Base-by-base conservation (phyloP, 2,888 invertebrate species). In the Dolichopus griseipennis region DNA sequence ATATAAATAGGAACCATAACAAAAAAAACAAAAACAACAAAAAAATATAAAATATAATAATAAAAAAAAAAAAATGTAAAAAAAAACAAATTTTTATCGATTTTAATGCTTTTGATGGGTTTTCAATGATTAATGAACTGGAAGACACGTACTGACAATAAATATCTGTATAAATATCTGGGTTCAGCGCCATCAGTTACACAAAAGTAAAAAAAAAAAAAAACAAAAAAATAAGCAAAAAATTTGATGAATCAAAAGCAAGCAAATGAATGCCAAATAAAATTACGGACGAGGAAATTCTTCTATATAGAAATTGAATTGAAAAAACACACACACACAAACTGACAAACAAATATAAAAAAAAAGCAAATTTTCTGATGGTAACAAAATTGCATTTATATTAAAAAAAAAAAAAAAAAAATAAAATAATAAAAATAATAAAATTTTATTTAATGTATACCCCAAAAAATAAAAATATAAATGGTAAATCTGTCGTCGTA, bases 91-190 rank as follows among this genome's bases (percentile, higher is more conserved):
- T 52, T 52, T 52, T 52, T 52, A 52, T 52, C 18, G 52, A 52
- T 52, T 52, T 52, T 18, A 52, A 52, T 52, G 52, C 52, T 52
- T 52, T 52, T 52, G 18, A 52, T 52, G 52, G 52, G 6, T 52
- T 52, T 52, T 52, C 52, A 52, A 52, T 52, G 52, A 52, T 52
- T 52, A 52, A 52, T 52, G 52, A 52, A 52, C 52, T 52, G 52
- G 18, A 52, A 52, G 52, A 52, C 52, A 52, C 52, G 52, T 52
- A 52, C 18, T 52, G 52, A 52, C 18, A 52, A 52, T 52, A 52
- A 52, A 52, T 52, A 52, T 52, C 52, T 52, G 52, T 52, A 52
- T 52, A 52, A 52, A 52, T 52, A 52, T 52, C 18, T 52, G 52
- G 52, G 52, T 52, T 52, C 52, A 52, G 52, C 52, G 52, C 52